Percentiles rank a stretch among this genome's conserved stretches.
These are phyloP conservation scores for Lordiphosa andalusiaca DNA, from an alignment of 2,888 invertebrate species.

Conservation along the genomic window DNA sequence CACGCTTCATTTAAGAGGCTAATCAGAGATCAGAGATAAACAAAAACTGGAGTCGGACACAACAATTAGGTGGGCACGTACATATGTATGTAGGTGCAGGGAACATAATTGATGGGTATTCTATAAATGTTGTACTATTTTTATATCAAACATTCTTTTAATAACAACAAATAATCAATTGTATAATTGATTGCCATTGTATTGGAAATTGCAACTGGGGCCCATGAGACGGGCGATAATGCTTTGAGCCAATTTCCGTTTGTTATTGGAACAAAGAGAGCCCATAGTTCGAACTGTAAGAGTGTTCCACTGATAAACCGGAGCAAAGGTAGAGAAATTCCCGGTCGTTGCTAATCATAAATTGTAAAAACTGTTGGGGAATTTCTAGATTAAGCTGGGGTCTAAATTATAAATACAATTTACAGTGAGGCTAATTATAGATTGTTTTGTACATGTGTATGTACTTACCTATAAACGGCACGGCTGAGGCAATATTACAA, in stretches of 20 bases:
- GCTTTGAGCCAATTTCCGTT: too few relatives aligned
- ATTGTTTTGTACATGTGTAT: conserved; percentile 18
- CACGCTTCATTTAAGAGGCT: conserved; percentile 52
- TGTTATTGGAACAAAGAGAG: conserved; percentile 30
- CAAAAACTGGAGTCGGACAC: conserved; percentile 3
- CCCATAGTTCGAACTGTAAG: conserved; percentile 19
- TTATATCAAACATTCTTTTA: conserved; percentile 16
- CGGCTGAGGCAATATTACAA: conserved; percentile 59
- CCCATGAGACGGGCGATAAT: background rate
- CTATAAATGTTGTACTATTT: conserved; percentile 31
- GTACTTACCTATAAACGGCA: conserved; percentile 75
- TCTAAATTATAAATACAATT: conserved; percentile 32
- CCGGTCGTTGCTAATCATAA: conserved; percentile 14
- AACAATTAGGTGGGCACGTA: conserved; percentile 9
- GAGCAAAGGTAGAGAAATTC: conserved; percentile 25
- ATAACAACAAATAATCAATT: conserved; percentile 24
- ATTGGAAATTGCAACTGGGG: conserved; percentile 52
- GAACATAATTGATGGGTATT: conserved; percentile 28
- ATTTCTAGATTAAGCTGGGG: conserved; percentile 24
- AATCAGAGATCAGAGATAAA: conserved; percentile 64
- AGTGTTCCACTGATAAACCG: conserved; percentile 9
- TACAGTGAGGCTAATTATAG: conserved; percentile 20
- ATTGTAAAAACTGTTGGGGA: background rate
- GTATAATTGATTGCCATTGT: conserved; percentile 44
- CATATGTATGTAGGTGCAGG: too few relatives aligned